Conservation (phyloP, 2,113 vertebrate genomes). For the Grallaria varia region DNA sequence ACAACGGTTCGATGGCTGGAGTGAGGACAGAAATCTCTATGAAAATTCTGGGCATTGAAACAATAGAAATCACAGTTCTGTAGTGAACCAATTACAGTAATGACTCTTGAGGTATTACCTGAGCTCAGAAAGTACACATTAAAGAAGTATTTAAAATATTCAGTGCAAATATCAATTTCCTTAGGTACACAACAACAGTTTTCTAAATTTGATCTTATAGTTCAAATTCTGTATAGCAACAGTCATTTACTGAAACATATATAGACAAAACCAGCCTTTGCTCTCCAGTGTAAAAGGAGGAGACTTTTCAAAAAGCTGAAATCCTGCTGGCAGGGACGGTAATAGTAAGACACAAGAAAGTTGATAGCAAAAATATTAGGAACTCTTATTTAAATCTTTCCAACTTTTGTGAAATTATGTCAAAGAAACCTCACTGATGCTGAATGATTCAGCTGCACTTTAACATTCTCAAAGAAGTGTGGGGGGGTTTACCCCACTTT, state of each 20-base stretch:
- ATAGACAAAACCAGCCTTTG: background rate
- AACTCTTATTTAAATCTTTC: background rate
- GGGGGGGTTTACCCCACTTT: background rate
- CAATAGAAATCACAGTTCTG: background rate
- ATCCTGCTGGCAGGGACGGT: background rate
- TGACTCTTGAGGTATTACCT: background rate
- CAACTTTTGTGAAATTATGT: background rate
- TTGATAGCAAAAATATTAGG: background rate
- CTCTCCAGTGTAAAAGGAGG: background rate
- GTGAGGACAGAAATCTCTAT: background rate
- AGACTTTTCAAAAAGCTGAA: background rate
- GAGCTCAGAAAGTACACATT: conserved; percentile 3
- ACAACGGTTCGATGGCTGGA: background rate
- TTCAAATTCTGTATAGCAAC: background rate
- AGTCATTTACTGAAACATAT: background rate
- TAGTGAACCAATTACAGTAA: background rate
- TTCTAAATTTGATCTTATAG: background rate
- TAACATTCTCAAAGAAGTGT: background rate
- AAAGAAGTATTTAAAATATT: conserved; percentile 26
- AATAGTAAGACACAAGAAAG: background rate
- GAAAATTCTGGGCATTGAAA: background rate
- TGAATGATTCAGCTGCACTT: background rate
- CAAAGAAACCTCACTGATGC: background rate
- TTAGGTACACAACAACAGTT: background rate
- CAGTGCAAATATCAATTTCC: background rate